A percentile compares a stretch with the other conserved stretches of the same genome.
These are phyloP conservation scores for Darevskia mixta DNA, from an alignment of 2,797 vertebrate genomes.

Conservation along the genomic window DNA sequence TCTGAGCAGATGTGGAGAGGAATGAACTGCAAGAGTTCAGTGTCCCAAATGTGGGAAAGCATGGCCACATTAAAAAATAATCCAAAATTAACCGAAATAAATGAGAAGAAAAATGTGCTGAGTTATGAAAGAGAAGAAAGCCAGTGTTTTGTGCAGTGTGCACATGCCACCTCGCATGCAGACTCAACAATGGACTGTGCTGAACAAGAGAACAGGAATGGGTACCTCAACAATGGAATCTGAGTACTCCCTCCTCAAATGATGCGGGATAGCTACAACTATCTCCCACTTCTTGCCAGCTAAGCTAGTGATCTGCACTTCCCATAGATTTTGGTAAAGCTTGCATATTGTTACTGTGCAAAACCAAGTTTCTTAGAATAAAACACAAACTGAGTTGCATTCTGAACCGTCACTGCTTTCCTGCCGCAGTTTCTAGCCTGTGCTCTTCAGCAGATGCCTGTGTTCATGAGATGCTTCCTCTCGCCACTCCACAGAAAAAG, in stretches of 20 bases:
- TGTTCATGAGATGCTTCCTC: background rate
- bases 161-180: background rate
- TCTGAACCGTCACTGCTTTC: background rate
- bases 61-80: background rate
- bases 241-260: no score
- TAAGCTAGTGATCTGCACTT: background rate
- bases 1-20: background rate
- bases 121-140: background rate
- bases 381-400: background rate
- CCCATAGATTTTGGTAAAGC: background rate
- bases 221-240: background rate
- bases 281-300: background rate
- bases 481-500: background rate
- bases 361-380: background rate
- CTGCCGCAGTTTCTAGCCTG: background rate
- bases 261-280: background rate
- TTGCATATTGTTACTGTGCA: background rate
- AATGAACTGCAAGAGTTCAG: background rate
- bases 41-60: background rate
- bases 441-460: background rate
- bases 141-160: background rate
- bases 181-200: background rate
- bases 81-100: background rate
- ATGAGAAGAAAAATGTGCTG: background rate
- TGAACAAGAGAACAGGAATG: background rate